Percentiles rank a stretch among this genome's conserved stretches.
These are phyloP conservation scores for Hemibagrus guttatus DNA, from an alignment of 2,797 vertebrate species.

Conservation along the genomic window DNA sequence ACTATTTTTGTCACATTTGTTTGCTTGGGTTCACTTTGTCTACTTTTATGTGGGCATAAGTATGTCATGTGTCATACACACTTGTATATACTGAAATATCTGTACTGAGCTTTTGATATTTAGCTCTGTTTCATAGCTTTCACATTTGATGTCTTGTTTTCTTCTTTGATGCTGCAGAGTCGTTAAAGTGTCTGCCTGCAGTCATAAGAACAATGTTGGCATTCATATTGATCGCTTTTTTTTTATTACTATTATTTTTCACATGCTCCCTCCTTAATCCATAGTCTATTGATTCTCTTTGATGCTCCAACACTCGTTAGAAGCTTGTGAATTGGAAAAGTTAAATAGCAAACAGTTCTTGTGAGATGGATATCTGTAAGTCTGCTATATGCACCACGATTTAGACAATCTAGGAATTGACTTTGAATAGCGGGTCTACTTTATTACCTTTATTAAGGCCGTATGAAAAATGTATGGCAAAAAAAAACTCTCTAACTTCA, in stretches of 20 bases:
- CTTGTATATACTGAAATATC: too few species aligned
- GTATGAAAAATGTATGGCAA: not conserved
- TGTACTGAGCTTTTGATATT: not conserved
- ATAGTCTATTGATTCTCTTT: conserved; percentile 42
- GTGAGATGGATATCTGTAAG: conserved; percentile 16
- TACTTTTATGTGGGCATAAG: too few species aligned
- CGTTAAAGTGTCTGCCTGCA: not conserved
- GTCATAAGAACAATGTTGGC: conserved; percentile 6
- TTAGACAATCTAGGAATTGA: not conserved
- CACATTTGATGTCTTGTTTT: not conserved
- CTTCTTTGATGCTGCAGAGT: conserved; percentile 5
- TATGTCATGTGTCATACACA: too few species aligned
- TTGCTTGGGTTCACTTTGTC: too few species aligned
- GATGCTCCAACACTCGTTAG: conserved; percentile 50
- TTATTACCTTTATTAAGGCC: not conserved
- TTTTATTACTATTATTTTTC: conserved; percentile 23
- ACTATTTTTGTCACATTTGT: too few species aligned
- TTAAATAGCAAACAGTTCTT: conserved; percentile 34
- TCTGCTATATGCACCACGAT: not conserved
- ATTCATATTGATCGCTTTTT: conserved; percentile 16
- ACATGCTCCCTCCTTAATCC: conserved; percentile 17
- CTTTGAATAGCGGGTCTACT: not conserved
- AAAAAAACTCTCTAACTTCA: not conserved
- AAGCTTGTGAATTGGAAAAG: conserved; percentile 40
- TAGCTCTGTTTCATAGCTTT: not conserved